Base-by-base conservation (phyloP, 2,113 vertebrate genomes). In the Struthidea cinerea region DNA sequence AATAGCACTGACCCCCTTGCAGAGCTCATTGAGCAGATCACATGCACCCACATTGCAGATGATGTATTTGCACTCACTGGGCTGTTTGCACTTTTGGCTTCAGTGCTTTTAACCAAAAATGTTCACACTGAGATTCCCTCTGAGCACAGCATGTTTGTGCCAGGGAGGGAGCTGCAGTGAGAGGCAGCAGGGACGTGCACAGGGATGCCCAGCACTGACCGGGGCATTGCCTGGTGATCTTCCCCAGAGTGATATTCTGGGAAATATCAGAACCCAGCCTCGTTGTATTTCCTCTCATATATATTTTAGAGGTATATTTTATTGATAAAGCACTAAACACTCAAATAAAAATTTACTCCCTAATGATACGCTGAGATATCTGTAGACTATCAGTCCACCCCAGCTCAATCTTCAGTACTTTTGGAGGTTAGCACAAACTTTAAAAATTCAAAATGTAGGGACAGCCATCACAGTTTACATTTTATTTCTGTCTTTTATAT, bases 71-170 rank as follows among this genome's bases (percentile, higher is more conserved):
- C 37, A 24, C 39, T 77, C 41, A 2, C 28, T 4, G 12, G n/a
- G 59, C 10, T 70, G 9, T 86, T 91, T 56, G 56, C 26, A 44
- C 28, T 53, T 93, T 37, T 61, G 71, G 21, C 3, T 91, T 73
- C 39, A 20, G 53, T 53, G 52, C 11, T 76, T 94, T 94, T 82
- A 55, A 13, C 27, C 57, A 64, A 23, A 47, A 55, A 3, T 18
- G 0, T 80, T 77, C 44, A 4, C 8, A 4, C 0, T 3, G 74
- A 63, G 23, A 6, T 7, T 49, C 61, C 16, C 33, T 52, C 23
- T 56, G 59, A 78, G 65, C 47, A 16, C 1, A 7, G 55, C 55
- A 10, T 0, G 0, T 6, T 33, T 26, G 55, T 52, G 49, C 12
- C 63, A 19, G n/a, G 53, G n/a, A 73, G 33, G 59, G 41, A 74